A percentile compares a stretch with the other conserved stretches of the same genome.
These are phyloP conservation scores for Silurus meridionalis DNA, from an alignment of 2,113 vertebrate genomes.

Conservation along the genomic window DNA sequence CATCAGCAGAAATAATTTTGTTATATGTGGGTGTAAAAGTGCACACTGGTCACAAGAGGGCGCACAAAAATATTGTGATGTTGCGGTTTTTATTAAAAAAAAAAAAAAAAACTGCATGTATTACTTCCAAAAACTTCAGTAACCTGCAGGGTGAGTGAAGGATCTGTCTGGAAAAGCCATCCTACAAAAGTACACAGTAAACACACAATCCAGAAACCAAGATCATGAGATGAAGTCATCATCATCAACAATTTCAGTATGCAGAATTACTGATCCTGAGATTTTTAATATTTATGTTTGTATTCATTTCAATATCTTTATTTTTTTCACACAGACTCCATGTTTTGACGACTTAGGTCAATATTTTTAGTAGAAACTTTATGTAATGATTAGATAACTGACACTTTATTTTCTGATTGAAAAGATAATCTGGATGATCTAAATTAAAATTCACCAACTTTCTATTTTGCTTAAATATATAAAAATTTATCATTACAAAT, in stretches of 20 bases:
- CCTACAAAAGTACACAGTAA: constrained; percentile 36
- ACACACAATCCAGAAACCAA: constrained; percentile 34
- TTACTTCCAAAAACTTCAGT: too few relatives aligned
- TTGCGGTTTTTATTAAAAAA: too few relatives aligned
- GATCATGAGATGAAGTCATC: constrained; percentile 14
- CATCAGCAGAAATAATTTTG: too few relatives aligned
- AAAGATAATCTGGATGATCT: not conserved
- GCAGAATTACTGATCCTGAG: not conserved
- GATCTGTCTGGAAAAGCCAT: constrained; percentile 59
- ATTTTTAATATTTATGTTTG: not conserved
- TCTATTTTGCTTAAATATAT: not conserved
- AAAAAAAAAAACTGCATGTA: too few relatives aligned
- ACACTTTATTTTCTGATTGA: not conserved
- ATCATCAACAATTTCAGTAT: not conserved
- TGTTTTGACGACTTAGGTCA: too few relatives aligned
- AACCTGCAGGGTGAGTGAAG: constrained; percentile 54
- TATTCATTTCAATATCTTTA: too few relatives aligned
- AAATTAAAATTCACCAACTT: not conserved
- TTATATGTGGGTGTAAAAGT: too few relatives aligned
- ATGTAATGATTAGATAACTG: not conserved
- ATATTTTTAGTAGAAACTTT: not conserved
- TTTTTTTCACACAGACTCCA: too few relatives aligned
- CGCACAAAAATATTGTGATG: too few relatives aligned
- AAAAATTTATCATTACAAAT: not conserved
- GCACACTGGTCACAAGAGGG: too few relatives aligned